phyloP scores from a whole-genome alignment of 1,140 invertebrate species.

The Zaprionus taronus region DNA sequence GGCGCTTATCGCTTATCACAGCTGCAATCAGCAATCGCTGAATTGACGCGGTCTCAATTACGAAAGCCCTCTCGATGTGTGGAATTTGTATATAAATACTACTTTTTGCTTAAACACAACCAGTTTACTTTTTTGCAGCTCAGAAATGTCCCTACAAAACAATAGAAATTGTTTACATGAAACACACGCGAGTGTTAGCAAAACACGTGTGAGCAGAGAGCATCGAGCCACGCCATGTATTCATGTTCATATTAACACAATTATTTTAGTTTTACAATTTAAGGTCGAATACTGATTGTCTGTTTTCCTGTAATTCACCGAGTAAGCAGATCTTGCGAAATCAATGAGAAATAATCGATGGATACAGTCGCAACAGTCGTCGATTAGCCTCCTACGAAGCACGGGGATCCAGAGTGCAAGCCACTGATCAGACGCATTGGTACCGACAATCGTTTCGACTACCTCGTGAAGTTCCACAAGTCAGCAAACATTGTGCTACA shows the following conservation, averaged over 20 bases:
- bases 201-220: background rate
- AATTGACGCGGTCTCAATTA: constrained; percentile 50
- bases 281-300: no score
- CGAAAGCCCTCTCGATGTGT: background rate
- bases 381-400: constrained; percentile 97
- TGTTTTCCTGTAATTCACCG: no score
- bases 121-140: background rate
- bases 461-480: constrained; percentile 96
- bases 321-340: no score
- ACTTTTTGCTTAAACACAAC: background rate
- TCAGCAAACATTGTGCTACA: constrained; percentile 85
- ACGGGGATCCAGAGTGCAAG: constrained; percentile 93
- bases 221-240: background rate
- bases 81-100: background rate
- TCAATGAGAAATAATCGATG: no score
- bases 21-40: constrained; percentile 31
- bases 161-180: background rate
- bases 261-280: no score
- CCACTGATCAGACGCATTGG: constrained; percentile 98
- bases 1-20: constrained; percentile 41
- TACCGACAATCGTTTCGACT: constrained; percentile 95
- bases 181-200: background rate
- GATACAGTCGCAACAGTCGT: background rate
- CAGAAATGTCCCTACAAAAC: background rate
- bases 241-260: no score